Percentiles rank a stretch among this genome's conserved stretches.
These are phyloP conservation scores for Gasteruption jaculator DNA, from an alignment of 2,888 invertebrate species.

Conservation along the genomic window DNA sequence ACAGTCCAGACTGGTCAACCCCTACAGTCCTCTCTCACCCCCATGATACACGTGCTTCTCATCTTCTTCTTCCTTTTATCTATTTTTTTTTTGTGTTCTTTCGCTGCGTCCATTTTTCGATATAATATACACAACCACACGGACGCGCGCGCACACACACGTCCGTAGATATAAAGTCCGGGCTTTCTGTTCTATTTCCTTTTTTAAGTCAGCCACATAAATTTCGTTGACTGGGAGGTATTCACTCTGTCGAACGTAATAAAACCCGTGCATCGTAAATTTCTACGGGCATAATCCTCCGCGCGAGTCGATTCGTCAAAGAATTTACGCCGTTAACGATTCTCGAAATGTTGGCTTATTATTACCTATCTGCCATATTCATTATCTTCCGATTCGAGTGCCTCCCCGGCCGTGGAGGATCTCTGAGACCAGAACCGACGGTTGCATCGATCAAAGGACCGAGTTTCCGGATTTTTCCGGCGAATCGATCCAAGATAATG, in stretches of 20 bases:
- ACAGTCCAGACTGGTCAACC: conserved; percentile 23
- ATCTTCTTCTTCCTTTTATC: conserved; percentile 18
- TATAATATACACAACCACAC: conserved; percentile 3
- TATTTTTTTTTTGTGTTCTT: conserved; percentile 20
- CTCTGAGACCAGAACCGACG: neutral
- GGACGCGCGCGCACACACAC: conserved; percentile 4
- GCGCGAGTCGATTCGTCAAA: neutral
- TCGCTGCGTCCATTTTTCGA: conserved; percentile 22
- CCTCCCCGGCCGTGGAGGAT: neutral
- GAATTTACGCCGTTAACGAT: neutral
- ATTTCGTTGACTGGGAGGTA: conserved; percentile 37
- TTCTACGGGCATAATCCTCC: conserved; percentile 37
- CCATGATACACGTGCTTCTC: conserved; percentile 9
- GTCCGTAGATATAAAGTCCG: too few relatives aligned
- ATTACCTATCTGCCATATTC: neutral
- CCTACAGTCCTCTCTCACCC: conserved; percentile 19
- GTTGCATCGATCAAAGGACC: too few relatives aligned
- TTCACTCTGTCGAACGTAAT: conserved; percentile 40
- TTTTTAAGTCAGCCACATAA: conserved; percentile 35
- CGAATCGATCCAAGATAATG: too few relatives aligned
- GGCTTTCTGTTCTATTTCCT: conserved; percentile 28
- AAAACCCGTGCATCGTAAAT: conserved; percentile 44
- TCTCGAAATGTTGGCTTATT: neutral
- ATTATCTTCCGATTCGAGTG: neutral
- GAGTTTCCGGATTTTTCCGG: too few relatives aligned